Percentiles rank a stretch among this genome's conserved stretches.
phyloP scores from a whole-genome alignment of 2,888 invertebrate genomes.

The Aporophyla lueneburgensis region DNA sequence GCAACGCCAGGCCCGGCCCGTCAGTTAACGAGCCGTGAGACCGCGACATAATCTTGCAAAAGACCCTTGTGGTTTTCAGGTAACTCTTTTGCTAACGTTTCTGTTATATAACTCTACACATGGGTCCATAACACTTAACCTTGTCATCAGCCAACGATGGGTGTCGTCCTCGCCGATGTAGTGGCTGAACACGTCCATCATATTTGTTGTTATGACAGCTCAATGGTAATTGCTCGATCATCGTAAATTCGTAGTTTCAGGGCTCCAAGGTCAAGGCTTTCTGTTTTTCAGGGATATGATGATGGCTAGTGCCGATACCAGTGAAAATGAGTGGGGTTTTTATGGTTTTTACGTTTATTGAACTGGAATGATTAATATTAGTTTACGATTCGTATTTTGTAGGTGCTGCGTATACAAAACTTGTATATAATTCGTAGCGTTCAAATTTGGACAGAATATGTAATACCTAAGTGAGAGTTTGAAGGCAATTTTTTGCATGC shows the following conservation, averaged over 20 bases:
- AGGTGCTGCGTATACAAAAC: not conserved
- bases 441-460: no score
- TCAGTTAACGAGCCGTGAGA: no score
- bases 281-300: slow-evolving; percentile 24
- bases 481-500: no score
- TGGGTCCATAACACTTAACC: slow-evolving; percentile 21
- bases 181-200: slow-evolving; percentile 35
- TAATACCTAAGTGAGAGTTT: no score
- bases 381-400: not conserved
- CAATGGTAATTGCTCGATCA: slow-evolving; percentile 56
- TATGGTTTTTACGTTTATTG: not conserved
- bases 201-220: slow-evolving; percentile 55
- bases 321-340: not conserved
- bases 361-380: not conserved
- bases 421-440: no score
- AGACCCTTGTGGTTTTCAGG: no score
- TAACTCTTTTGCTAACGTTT: no score
- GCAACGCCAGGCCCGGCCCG: no score
- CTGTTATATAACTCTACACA: not conserved
- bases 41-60: no score
- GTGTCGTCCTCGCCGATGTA: slow-evolving; percentile 28
- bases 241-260: slow-evolving; percentile 21
- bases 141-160: slow-evolving; percentile 4
- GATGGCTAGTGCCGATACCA: slow-evolving; percentile 28
- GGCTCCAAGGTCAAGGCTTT: slow-evolving; percentile 39